Base-by-base conservation (phyloP, 2,113 vertebrate species). In the Pollimyrus isidori region DNA sequence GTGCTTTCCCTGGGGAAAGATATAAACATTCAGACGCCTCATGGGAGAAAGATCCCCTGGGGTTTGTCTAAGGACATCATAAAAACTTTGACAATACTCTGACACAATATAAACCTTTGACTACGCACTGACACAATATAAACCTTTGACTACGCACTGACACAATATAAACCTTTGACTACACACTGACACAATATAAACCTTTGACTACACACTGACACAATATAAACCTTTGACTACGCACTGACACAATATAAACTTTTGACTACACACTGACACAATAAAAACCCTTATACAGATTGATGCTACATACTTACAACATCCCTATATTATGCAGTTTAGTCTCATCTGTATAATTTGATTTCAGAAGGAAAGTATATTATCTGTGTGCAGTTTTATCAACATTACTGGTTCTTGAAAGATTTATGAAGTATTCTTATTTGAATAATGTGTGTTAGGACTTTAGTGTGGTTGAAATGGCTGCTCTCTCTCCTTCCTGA, bases 401-500 rank as follows among this genome's bases (percentile, higher is more conserved):
- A 4, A 21, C 15, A 80, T 6, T 80, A 42, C 73, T 42, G 73
- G 30, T 80, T 80, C 13, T 80, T 7, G 10, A 80, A 19, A 80
- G 13, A 49, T 86, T 48, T 26, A 86, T 86, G 42, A 48, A 86
- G 49, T 39, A 39, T 1, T 76, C 30, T 13, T 35, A 35, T 76
- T 76, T 84, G 80, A 84, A 23, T 21, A 23, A 48, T 9, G 45
- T 23, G 17, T 84, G 21, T 48, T 23, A 23, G 17, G 39, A 21
- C 30, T 87, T 39, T n/a, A 53, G 49, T 13, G 35, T 50, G 85
- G 6, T 21, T 52, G 30, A 53, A 53, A 76, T 11, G 42, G 19
- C 21, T 46, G 19, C 48, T 10, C 80, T 19, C 53, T 87, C 35
- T 92, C 85, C 92, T 50, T 45, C 30, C 17, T 92, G 89, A 23